These are phyloP conservation scores for Anastrepha ludens DNA, from an alignment of 1,140 invertebrate species.

Conservation along the genomic window DNA sequence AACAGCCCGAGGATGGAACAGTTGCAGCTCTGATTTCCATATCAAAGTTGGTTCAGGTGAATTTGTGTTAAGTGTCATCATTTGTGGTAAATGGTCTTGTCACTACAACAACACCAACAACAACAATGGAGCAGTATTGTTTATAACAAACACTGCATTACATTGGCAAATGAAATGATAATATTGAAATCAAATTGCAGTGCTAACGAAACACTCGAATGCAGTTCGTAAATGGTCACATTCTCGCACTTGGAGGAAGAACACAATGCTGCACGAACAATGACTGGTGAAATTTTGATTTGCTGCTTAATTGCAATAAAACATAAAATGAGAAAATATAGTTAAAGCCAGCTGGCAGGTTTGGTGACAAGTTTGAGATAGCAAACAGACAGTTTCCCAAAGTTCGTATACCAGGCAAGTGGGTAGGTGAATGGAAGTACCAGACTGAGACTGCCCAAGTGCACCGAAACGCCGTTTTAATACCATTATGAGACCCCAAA, in stretches of 20 bases:
- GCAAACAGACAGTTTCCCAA: no score
- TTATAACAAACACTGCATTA: slow-evolving; percentile 9
- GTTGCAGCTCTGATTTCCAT: slow-evolving; percentile 56
- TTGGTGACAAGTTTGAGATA: no score
- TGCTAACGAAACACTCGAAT: background rate
- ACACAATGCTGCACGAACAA: background rate
- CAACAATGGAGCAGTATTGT: background rate
- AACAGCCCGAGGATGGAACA: slow-evolving; percentile 27
- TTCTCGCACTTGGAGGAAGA: background rate
- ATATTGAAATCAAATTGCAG: slow-evolving; percentile 47
- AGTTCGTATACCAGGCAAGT: no score
- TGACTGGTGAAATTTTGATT: background rate
- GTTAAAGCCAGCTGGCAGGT: no score
- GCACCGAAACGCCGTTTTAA: no score
- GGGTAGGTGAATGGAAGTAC: no score
- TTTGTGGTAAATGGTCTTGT: slow-evolving; percentile 46
- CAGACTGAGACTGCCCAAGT: no score
- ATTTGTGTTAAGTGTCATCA: slow-evolving; percentile 59
- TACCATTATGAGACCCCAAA: no score
- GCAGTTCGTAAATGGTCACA: background rate
- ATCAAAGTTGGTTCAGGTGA: slow-evolving; percentile 73
- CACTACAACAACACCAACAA: slow-evolving; percentile 9
- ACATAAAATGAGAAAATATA: no score
- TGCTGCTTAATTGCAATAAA: background rate
- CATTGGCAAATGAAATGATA: slow-evolving; percentile 54